Evolutionary conservation across 2,797 vertebrate genomes (phyloP), one percentile per base, ranked within the genome.

Genomic region (Artibeus lituratus): DNA sequence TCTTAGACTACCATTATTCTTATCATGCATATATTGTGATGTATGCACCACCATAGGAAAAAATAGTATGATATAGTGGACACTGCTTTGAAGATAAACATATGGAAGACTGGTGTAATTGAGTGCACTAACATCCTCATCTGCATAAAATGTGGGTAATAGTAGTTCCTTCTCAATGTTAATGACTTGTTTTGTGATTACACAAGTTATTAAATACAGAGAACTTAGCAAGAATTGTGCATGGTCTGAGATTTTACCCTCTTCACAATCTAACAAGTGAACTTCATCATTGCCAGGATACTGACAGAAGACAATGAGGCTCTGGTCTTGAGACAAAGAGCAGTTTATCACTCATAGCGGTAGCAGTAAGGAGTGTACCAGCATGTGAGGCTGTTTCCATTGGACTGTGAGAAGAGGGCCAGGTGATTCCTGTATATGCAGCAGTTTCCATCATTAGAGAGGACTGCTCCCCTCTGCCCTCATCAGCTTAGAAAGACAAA

Each of bases 381-480:
- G 8, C 7, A 19, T 35, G 57, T 53, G 42, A 5, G 9, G 10
- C 2, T 0, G 1, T 21, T 26, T 37, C 24, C 51, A n/a, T 3
- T 4, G 15, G 24, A 2, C 0, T 1, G 44, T 22, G 21, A 21
- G 55, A 62, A 44, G 42, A 51, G 15, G 26, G 0, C 35, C 18
- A 44, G 22, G 2, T 22, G 21, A 89, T n/a, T 21, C 22, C 44
- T n/a, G 18, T 3, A 5, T 0, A 10, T 14, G 10, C 7, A 37
- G 1, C n/a, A 12, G 7, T 72, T 80, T 47, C 10, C 14, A 4
- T 44, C 83, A 37, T 19, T 35, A 19, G 10, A 59, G 10, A 70
- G 15, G 29, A 37, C 10, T 29, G 9, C 35, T 16, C 39, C 69
- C 7, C 16, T 42, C 59, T 15, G 4, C 16, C 1, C 2, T 0